Evolutionary conservation across 2,888 invertebrate species (phyloP), one percentile per base, ranked within the genome.

Genomic region (Andrena trimmerana): DNA sequence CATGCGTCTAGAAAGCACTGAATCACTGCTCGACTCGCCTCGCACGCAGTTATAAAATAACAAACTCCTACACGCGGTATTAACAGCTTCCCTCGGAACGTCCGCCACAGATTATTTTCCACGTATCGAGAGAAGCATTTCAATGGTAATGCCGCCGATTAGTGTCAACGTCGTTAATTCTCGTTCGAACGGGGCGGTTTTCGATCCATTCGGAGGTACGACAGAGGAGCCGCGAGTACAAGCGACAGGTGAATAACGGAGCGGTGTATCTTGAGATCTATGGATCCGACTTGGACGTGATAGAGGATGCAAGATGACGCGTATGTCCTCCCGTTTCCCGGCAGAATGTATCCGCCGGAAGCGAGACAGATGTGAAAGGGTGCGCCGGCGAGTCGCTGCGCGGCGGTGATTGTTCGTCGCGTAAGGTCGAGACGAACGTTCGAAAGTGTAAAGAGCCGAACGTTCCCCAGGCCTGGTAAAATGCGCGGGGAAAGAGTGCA

Each of bases 261-360:
- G 27, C 20, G 27, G 24, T 52, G 59, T 82, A 76, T 83, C 83
- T 63, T 76, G 72, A 76, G 83, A 82, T 66, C 66, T 29, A 16
- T 57, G 60, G 54, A 67, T 31, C 67, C 60, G 66, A 67, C 60
- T 65, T 78, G 50, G 62, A 62, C 74, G 62, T 33, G 80, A 72
- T 76, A 78, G 70, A 78, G 75, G 88, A 84, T 78, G 68, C 78
- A 8, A 69, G 74, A 81, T 50, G 79, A 67, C 78, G 73, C 70
- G 13, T 63, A 31, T 20, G 57, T 66, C 65, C 60, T 74, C 68
- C 31, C 57, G 70, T 70, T 81, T 76, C 73, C 57, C 60, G 73
- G 77, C 67, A 42, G 54, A 52, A 68, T 42, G 80, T 78, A 81
- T 80, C 80, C 87, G 83, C 75, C 88, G 88, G 88, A 88, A 88